Evolutionary conservation across 2,888 invertebrate genomes (phyloP), one percentile per base, ranked within the genome.

Genomic region (Xiphydria camelus): DNA sequence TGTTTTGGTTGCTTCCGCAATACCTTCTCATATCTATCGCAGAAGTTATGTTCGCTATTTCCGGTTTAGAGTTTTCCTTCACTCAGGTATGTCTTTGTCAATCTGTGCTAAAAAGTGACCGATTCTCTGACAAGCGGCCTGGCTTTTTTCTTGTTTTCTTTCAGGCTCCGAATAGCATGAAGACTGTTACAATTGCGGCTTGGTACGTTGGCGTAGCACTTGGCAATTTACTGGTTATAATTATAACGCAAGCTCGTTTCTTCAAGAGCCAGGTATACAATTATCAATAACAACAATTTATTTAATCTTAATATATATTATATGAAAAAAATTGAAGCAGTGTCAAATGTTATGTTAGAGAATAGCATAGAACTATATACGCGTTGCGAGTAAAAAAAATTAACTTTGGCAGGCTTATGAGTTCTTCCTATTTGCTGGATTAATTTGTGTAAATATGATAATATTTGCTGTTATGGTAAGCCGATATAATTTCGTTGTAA

Each of bases 41-140:
- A 0, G 92, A 93, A 76, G 86, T 91, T 32, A 83, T 92, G 79
- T 89, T 92, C 66, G 88, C 89, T 1, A 84, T 91, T 4, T 88
- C 91, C 2, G 92, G 91, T 0, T 77, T 91, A 14, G 86, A 89
- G 64, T 92, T 92, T 73, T 87, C 91, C 1, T 92, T 91, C 66
- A 88, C 88, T 2, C 87, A 90, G 80, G 88, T 83, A 73, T 14
- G 6, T 4, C 3, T 14, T 14, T 29, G 14, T 29, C n/a, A 29
- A 29, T 9, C 29, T 12, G 29, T 29, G 29, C 12, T 14, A 7
- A 29, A 29, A 29, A 29, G 9, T 9, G 2, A 29, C 12, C 15
- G 2, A 29, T 5, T 7, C 9, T 29, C 14, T 7, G 29, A 14
- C 29, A 29, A 29, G 15, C 29, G n/a, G n/a, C n/a, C n/a, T n/a